Base-by-base conservation (phyloP, 2,888 invertebrate species). In the Rutpela maculata region DNA sequence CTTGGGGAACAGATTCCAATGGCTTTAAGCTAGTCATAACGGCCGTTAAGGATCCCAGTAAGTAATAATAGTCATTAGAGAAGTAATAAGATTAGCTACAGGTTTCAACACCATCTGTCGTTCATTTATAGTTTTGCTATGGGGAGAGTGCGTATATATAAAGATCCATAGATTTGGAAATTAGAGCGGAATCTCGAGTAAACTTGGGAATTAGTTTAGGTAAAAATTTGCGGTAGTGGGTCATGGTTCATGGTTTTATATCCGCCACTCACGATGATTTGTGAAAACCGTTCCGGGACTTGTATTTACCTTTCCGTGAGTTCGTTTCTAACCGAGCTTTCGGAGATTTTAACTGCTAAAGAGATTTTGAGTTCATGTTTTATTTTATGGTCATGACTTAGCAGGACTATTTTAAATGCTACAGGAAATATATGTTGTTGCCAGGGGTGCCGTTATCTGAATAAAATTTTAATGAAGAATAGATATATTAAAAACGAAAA, bases 1-100 rank as follows among this genome's bases (percentile, higher is more conserved):
- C 94, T 88, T 97, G 97, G 96, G 97, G 97, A 82, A 97, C 97
- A 80, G 95, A 96, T 89, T 93, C 95, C 86, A 97, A 97, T 91
- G 97, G 97, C 86, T 98, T 98, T 92, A 95, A 95, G 87, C 93
- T 98, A 88, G 95, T 98, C 90, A 96, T 98, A 92, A 98, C 98
- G 81, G 96, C 97, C 85, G 96, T 97, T 88, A 98, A 97, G 90
- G 97, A 97, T 93, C 95, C 96, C 88, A 96, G 97, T 97, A 91
- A 96, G 96, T 95, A 90, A 76, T 68, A 72, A 71, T 76, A 59
- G 57, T 73, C 60, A 55, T 72, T 72, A 72, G 62, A 67, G 55
- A 55, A 19, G 67, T 55, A 55, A 55, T 55, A 50, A 15, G 67
- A 67, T 67, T 67, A 67, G 50, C 55, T 67, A 67, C 67, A 67